These are phyloP conservation scores for Bombus impatiens DNA, from an alignment of 1,140 invertebrate genomes.

Conservation along the genomic window DNA sequence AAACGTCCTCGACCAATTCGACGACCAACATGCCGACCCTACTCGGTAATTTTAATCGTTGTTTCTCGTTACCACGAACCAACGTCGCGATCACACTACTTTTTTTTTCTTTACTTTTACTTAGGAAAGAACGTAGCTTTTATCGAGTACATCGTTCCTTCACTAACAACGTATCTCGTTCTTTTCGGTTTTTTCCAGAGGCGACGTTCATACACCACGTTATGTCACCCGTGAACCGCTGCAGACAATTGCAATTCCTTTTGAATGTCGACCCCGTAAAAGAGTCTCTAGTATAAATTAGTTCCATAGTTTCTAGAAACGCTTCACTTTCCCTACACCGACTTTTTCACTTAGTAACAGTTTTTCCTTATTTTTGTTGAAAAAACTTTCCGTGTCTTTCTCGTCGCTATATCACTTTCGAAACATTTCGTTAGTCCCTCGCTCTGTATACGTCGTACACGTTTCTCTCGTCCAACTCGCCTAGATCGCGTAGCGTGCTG, in stretches of 20 bases:
- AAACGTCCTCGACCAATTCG: conserved; percentile 68
- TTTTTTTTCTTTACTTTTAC: not conserved
- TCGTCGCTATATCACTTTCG: not conserved
- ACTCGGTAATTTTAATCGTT: conserved; percentile 74
- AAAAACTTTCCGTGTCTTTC: not conserved
- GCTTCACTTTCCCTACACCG: not conserved
- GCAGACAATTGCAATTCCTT: not conserved
- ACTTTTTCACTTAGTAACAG: not conserved
- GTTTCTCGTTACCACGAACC: not conserved
- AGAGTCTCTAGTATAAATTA: conserved; percentile 25
- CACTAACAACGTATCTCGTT: conserved; percentile 1
- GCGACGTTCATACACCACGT: not conserved
- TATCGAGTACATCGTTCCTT: not conserved
- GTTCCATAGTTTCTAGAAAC: not conserved
- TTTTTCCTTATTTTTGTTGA: not conserved
- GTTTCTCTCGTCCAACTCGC: not conserved
- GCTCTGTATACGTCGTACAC: not conserved
- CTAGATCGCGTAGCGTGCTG: conserved; percentile 8
- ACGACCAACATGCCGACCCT: conserved; percentile 73
- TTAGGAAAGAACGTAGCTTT: not conserved
- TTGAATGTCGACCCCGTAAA: conserved; percentile 1
- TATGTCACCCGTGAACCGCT: conserved; percentile 1
- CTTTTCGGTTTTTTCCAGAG: conserved; percentile 33
- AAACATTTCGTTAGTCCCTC: not conserved
- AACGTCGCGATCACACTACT: not conserved